These are phyloP conservation scores for Urocyon cinereoargenteus DNA, from an alignment of 2,797 vertebrate genomes.

Conservation along the genomic window DNA sequence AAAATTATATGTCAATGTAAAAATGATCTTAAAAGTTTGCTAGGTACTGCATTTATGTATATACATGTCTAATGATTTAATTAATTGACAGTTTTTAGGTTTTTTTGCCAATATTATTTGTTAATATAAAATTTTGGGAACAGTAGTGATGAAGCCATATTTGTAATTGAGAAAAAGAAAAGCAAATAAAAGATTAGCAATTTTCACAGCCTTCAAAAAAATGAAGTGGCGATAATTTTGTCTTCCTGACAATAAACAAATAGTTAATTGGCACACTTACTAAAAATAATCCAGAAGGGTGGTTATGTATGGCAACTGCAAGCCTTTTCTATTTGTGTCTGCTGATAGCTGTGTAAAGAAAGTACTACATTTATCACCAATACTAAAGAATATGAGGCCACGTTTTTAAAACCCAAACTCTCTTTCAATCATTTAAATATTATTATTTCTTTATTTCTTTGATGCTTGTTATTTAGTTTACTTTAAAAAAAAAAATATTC, in stretches of 20 bases:
- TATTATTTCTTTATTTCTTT: not conserved
- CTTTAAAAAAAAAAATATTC: not conserved
- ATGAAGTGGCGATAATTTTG: not conserved
- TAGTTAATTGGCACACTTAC: not conserved
- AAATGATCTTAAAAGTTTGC: not conserved
- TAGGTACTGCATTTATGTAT: not conserved
- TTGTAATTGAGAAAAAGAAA: not conserved
- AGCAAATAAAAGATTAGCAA: not conserved
- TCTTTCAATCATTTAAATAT: not conserved
- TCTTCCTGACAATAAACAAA: not conserved
- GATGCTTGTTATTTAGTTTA: not conserved
- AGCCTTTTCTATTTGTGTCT: not conserved
- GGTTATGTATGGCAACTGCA: not conserved
- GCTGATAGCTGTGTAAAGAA: not conserved
- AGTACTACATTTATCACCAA: not conserved
- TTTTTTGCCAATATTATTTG: not conserved
- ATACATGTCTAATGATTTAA: not conserved
- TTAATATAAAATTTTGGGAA: not conserved
- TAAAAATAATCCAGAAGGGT: not conserved
- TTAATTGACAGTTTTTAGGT: not conserved
- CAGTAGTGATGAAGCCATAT: not conserved
- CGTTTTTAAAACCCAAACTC: not conserved
- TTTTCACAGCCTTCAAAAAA: not conserved
- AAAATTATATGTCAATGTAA: not conserved
- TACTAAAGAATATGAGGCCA: not conserved